Conservation (phyloP, 1,140 invertebrate genomes). For the Hycleus phaleratus region DNA sequence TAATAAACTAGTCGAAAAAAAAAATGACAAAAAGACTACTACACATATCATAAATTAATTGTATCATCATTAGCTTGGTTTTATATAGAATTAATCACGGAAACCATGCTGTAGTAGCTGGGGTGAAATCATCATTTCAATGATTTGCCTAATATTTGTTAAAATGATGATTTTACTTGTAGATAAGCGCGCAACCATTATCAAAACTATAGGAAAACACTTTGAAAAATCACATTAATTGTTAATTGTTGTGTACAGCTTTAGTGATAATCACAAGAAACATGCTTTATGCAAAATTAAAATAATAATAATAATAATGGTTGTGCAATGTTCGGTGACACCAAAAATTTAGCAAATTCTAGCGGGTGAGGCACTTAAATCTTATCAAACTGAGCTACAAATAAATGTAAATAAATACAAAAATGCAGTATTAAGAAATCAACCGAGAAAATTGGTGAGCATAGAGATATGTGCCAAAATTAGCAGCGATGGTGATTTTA, state of each 20-base stretch:
- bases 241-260: slow-evolving; percentile 39
- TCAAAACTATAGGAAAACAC: not conserved
- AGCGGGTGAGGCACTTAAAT: slow-evolving; percentile 35
- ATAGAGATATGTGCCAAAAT: slow-evolving; percentile 26
- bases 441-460: slow-evolving; percentile 4
- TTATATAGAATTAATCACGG: no score
- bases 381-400: slow-evolving; percentile 10
- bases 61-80: slow-evolving; percentile 20
- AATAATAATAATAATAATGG: slow-evolving; percentile 20
- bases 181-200: no score
- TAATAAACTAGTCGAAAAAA: not conserved
- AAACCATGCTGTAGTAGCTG: no score
- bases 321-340: slow-evolving; percentile 38
- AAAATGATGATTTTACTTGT: no score
- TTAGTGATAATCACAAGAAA: slow-evolving; percentile 28
- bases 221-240: slow-evolving; percentile 24
- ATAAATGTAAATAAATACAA: slow-evolving; percentile 32
- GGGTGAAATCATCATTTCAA: no score
- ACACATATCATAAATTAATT: slow-evolving; percentile 30
- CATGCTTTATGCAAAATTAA: not conserved
- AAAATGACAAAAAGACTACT: slow-evolving; percentile 14
- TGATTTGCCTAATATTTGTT: no score
- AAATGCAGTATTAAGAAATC: slow-evolving; percentile 22
- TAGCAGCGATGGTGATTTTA: not conserved
- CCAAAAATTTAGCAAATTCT: slow-evolving; percentile 29